Evolutionary conservation across 2,888 invertebrate genomes (phyloP).

Genomic region (Onthophagus sagittarius): DNA sequence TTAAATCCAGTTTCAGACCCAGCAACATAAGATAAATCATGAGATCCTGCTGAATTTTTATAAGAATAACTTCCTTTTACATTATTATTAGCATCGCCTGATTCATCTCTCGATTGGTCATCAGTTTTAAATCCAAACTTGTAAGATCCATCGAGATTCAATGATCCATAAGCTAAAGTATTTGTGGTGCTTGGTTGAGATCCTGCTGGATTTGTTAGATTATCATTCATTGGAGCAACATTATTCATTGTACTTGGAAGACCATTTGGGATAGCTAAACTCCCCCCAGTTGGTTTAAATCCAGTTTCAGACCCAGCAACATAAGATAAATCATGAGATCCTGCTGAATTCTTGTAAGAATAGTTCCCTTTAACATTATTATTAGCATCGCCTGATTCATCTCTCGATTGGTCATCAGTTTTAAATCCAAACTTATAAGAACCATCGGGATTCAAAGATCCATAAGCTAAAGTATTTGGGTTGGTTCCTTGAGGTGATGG

Average conservation of each 20-base stretch:
- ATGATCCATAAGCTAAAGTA: not conserved
- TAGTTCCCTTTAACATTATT: conserved; percentile 37
- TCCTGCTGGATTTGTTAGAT: too few relatives aligned
- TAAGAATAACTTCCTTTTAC: conserved; percentile 36
- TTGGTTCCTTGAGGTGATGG: not conserved
- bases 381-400: conserved; percentile 32
- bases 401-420: conserved; percentile 31
- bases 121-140: conserved; percentile 32
- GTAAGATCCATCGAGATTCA: conserved; percentile 35
- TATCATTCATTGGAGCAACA: too few relatives aligned
- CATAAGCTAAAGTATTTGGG: not conserved
- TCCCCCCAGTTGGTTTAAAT: conserved; percentile 43
- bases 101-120: conserved; percentile 33
- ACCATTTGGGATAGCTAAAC: conserved; percentile 36
- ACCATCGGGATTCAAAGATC: conserved; percentile 29
- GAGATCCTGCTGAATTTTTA: conserved; percentile 29
- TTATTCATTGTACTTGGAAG: conserved; percentile 7
- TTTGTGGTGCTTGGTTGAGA: not conserved
- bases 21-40: conserved; percentile 34
- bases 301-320: conserved; percentile 33
- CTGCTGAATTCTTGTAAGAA: conserved; percentile 31
- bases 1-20: conserved; percentile 35
- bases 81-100: conserved; percentile 33
- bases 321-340: conserved; percentile 32
- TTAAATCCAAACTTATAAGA: conserved; percentile 36